These are phyloP conservation scores for Liolophura sinensis DNA, from an alignment of 1,140 invertebrate species.

Conservation along the genomic window DNA sequence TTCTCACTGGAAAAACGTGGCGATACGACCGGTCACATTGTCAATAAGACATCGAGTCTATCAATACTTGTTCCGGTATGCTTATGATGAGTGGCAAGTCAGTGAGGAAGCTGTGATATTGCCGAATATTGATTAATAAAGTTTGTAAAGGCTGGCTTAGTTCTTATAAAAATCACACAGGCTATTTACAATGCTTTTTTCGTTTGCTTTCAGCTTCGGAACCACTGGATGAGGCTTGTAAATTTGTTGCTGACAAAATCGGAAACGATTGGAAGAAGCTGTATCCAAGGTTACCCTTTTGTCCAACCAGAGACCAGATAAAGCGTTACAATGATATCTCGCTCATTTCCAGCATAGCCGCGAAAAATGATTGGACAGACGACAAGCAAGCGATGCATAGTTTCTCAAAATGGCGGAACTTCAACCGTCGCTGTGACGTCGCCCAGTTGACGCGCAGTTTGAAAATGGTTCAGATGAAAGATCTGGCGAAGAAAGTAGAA, in stretches of 20 bases:
- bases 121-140: too few relatives aligned
- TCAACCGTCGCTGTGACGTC: slow-evolving; percentile 23
- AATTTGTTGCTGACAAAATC: slow-evolving; percentile 20
- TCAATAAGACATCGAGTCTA: too few relatives aligned
- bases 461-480: slow-evolving; percentile 22
- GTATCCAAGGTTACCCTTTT: slow-evolving; percentile 27
- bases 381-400: slow-evolving; percentile 23
- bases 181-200: not conserved
- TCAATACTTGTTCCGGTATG: too few relatives aligned
- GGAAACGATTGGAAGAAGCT: slow-evolving; percentile 29
- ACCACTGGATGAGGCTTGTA: slow-evolving; percentile 24
- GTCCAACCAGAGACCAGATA: slow-evolving; percentile 21
- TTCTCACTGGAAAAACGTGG: too few relatives aligned
- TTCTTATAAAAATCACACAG: too few relatives aligned
- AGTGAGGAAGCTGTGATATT: too few relatives aligned
- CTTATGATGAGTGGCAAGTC: too few relatives aligned
- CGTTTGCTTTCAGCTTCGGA: slow-evolving; percentile 12
- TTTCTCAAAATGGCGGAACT: slow-evolving; percentile 29
- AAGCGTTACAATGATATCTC: slow-evolving; percentile 23
- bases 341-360: slow-evolving; percentile 21
- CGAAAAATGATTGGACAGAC: slow-evolving; percentile 20
- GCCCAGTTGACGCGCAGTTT: slow-evolving; percentile 23
- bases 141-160: too few relatives aligned
- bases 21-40: too few relatives aligned
- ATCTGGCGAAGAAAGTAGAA: slow-evolving; percentile 26